Percentiles rank a stretch among this genome's conserved stretches.
phyloP scores from a whole-genome alignment of 1,140 invertebrate genomes.

The Leptinotarsa undecemlineata region DNA sequence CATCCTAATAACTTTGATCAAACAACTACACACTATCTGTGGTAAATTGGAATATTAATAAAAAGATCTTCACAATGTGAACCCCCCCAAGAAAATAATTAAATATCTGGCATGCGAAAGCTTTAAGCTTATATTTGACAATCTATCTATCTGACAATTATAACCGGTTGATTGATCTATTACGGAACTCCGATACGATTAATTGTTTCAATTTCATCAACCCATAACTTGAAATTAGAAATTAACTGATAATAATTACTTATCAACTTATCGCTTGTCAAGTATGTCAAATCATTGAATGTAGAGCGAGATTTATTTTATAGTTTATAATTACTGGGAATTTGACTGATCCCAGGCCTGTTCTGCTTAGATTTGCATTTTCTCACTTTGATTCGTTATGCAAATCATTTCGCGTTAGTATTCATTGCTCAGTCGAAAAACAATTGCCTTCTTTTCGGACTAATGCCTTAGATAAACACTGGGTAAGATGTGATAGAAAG shows the following conservation, averaged over 20 bases:
- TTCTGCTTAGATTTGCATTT: background rate
- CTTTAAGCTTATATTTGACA: too few relatives aligned
- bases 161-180: too few relatives aligned
- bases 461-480: background rate
- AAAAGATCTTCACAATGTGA: too few relatives aligned
- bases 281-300: background rate
- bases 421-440: too few relatives aligned
- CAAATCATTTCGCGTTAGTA: background rate
- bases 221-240: background rate
- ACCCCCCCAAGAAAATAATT: too few relatives aligned
- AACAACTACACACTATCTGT: too few relatives aligned
- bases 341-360: background rate
- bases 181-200: too few relatives aligned
- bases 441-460: background rate
- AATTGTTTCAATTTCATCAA: background rate
- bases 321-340: background rate
- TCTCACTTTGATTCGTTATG: background rate
- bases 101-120: too few relatives aligned
- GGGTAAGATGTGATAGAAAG: background rate
- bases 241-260: background rate
- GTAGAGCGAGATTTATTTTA: background rate
- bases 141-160: too few relatives aligned
- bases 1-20: too few relatives aligned
- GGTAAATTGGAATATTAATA: too few relatives aligned
- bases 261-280: background rate